These are phyloP conservation scores for Blastomussa wellsi DNA, from an alignment of 92 coral and sea anemone genomes.

Conservation along the genomic window DNA sequence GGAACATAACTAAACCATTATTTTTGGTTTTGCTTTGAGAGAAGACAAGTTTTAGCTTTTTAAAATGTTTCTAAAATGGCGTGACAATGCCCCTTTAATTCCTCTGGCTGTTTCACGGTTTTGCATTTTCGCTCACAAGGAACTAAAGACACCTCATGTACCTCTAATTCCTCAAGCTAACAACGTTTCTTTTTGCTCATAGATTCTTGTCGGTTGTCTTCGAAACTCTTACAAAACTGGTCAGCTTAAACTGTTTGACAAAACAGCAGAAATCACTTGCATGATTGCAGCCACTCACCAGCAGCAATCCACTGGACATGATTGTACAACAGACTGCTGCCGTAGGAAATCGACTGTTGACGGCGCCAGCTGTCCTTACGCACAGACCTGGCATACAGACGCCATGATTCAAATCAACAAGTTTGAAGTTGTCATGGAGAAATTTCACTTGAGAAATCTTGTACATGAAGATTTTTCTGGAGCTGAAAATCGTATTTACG, in stretches of 20 bases:
- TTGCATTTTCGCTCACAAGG: neutral
- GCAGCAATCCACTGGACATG: constrained; percentile 27
- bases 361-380: constrained; percentile 30
- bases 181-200: constrained; percentile 4
- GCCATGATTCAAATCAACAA: constrained; percentile 58
- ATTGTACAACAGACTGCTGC: constrained; percentile 30
- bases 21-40: too few relatives aligned
- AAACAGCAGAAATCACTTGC: constrained; percentile 71
- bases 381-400: constrained; percentile 55
- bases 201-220: constrained; percentile 76
- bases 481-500: constrained; percentile 39
- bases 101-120: neutral
- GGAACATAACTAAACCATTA: too few relatives aligned
- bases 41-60: too few relatives aligned
- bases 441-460: constrained; percentile 33
- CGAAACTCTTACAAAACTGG: constrained; percentile 65
- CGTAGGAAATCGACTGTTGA: neutral
- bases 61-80: too few relatives aligned
- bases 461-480: constrained; percentile 3
- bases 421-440: constrained; percentile 68
- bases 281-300: constrained; percentile 33
- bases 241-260: constrained; percentile 63
- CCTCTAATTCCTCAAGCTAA: neutral
- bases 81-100: too few relatives aligned
- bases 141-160: neutral